Evolutionary conservation across 2,797 vertebrate species (phyloP), one percentile per base, ranked within the genome.

Genomic region (Ambastaia sidthimunki): DNA sequence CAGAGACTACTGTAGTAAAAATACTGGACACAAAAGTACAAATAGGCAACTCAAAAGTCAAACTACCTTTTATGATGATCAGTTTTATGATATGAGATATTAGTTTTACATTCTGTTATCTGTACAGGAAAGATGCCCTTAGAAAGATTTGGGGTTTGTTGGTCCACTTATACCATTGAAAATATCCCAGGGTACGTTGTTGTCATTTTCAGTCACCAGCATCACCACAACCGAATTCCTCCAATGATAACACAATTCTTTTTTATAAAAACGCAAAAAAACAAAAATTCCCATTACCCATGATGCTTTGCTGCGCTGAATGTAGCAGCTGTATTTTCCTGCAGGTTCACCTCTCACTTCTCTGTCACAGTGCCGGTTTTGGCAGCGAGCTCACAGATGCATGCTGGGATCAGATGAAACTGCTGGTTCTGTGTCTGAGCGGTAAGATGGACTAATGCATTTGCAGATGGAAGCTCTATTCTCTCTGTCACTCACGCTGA

Each of bases 401-500:
- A 28, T 76, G 74, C 74, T 67, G 74, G 74, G 74, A 76, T 68
- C 63, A 76, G 50, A 76, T 23, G 34, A 63, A 76, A 34, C 37
- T 57, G 63, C 55, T 57, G 63, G 62, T 67, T 75, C 7, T 37
- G 47, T 52, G 60, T 76, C 16, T 7, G 63, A 31, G 47, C 44
- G 63, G 47, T 54, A 54, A 67, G 21, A 41, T 25, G 25, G 66
- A 28, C 44, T 71, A 78, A 70, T 78, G 55, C 67, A 71, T 78
- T 50, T 60, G 66, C 25, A 71, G 66, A 78, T 18, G 47, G 67
- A 78, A 70, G 25, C 54, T 70, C 76, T 82, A 60, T 73, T 84
- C 75, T 65, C 7, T 88, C 78, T 71, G 54, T 34, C 80, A 69
- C 63, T 78, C 67, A 62, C 28, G 41, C 74, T 65, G 50, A 47